Evolutionary conservation across 2,797 vertebrate species (phyloP).

Genomic region (Oreortyx pictus): DNA sequence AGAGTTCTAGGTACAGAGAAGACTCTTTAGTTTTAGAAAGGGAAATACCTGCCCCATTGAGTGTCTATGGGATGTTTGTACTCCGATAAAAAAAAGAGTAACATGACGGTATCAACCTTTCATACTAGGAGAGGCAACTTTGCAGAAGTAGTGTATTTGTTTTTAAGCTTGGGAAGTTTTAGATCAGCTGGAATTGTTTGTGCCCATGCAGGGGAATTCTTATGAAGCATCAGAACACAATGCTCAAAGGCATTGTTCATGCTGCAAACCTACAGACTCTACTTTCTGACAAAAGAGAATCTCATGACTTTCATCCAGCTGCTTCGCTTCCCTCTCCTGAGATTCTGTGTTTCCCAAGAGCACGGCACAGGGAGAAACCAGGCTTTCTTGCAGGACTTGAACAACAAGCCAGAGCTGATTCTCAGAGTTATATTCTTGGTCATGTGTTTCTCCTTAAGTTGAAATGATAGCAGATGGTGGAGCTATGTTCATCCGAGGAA

Average conservation of each 20-base stretch:
- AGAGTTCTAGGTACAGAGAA: not conserved
- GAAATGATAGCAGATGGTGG: not conserved
- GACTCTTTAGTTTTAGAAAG: not conserved
- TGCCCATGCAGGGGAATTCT: not conserved
- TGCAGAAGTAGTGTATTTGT: not conserved
- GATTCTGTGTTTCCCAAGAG: not conserved
- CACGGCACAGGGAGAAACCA: not conserved
- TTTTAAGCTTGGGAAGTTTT: not conserved
- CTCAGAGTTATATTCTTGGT: not conserved
- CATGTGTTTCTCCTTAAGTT: not conserved
- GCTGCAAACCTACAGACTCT: not conserved
- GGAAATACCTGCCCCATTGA: not conserved
- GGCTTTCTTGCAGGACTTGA: constrained; percentile 31
- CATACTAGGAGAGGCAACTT: not conserved
- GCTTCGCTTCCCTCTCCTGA: not conserved
- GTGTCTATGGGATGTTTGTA: not conserved
- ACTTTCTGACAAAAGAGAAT: not conserved
- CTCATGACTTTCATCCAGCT: not conserved
- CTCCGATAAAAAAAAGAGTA: not conserved
- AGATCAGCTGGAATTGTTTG: not conserved
- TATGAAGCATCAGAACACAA: not conserved
- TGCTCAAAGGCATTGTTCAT: not conserved
- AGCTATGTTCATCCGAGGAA: not conserved
- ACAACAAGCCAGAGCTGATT: not conserved
- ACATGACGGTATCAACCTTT: too few species aligned